Evolutionary conservation across 1,140 invertebrate species (phyloP).

Genomic region (Drosophila burlai): DNA sequence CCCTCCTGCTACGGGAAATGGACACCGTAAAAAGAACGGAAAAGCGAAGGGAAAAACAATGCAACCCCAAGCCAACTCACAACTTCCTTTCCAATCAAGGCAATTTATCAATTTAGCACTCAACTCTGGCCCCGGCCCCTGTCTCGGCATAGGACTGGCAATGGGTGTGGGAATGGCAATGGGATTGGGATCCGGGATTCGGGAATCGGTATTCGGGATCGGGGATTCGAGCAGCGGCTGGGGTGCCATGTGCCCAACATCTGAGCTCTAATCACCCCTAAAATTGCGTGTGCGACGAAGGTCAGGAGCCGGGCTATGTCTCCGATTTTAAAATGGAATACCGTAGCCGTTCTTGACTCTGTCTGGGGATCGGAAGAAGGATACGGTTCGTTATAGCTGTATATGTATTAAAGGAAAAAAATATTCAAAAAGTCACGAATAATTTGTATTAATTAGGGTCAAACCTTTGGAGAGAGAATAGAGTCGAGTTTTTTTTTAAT

Average conservation of each 20-base stretch:
- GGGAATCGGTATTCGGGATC: constrained; percentile 2
- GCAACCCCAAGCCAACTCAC: constrained; percentile 53
- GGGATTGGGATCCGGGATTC: constrained; percentile 9
- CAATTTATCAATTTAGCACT: constrained; percentile 83
- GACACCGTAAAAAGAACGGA: constrained; percentile 45
- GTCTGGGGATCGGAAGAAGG: not conserved
- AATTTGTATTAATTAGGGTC: not conserved
- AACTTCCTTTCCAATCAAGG: constrained; percentile 80
- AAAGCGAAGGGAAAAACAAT: constrained; percentile 44
- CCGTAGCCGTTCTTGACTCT: constrained; percentile 31
- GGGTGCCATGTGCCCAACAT: constrained; percentile 52
- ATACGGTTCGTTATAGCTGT: not conserved
- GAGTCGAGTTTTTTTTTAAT: too few relatives aligned
- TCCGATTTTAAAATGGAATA: constrained; percentile 24
- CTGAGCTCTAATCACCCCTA: constrained; percentile 76
- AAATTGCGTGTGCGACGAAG: constrained; percentile 77
- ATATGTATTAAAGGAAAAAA: not conserved
- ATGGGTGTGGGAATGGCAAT: constrained; percentile 5
- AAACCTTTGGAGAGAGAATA: not conserved
- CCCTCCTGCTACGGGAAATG: constrained; percentile 34
- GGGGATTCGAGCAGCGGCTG: constrained; percentile 9
- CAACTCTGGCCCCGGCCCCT: constrained; percentile 46
- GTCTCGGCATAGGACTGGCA: constrained; percentile 8
- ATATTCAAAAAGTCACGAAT: not conserved
- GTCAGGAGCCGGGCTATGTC: constrained; percentile 43